phyloP scores from a whole-genome alignment of 2,888 invertebrate species.

The Rhingia campestris region DNA sequence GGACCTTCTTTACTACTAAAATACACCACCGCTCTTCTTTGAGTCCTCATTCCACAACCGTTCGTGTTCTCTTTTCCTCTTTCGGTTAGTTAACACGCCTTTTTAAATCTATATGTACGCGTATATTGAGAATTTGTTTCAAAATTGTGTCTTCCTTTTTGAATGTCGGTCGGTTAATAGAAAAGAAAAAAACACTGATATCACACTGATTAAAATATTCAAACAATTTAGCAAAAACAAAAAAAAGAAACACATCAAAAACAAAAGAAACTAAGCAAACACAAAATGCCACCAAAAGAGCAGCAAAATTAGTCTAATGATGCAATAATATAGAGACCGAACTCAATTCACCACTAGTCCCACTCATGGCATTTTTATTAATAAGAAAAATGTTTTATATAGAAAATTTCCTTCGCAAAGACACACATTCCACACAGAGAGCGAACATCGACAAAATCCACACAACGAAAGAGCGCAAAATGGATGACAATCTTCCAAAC shows the following conservation, averaged over 20 bases:
- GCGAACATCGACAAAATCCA: constrained; percentile 50
- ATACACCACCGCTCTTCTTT: constrained; percentile 39
- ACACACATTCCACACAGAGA: constrained; percentile 51
- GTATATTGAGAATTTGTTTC: constrained; percentile 32
- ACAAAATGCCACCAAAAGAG: neutral
- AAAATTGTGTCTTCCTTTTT: constrained; percentile 7
- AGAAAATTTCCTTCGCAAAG: constrained; percentile 36
- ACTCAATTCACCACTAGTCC: constrained; percentile 42
- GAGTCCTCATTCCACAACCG: constrained; percentile 53
- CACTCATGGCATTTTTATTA: constrained; percentile 46
- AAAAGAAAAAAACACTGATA: neutral
- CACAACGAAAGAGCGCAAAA: constrained; percentile 59
- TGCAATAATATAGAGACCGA: constrained; percentile 58
- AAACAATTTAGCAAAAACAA: constrained; percentile 3
- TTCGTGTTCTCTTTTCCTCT: constrained; percentile 48
- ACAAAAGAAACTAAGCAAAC: constrained; percentile 1
- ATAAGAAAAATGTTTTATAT: constrained; percentile 37
- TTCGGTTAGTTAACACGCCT: constrained; percentile 67
- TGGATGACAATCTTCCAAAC: constrained; percentile 43
- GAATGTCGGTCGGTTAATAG: constrained; percentile 3
- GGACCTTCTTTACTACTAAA: constrained; percentile 72
- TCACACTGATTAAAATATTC: constrained; percentile 20
- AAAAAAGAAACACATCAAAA: neutral
- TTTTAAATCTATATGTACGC: constrained; percentile 55
- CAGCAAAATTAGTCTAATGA: constrained; percentile 50